Conservation (phyloP, 2,888 invertebrate genomes). For the Ophonus ardosiacus region DNA sequence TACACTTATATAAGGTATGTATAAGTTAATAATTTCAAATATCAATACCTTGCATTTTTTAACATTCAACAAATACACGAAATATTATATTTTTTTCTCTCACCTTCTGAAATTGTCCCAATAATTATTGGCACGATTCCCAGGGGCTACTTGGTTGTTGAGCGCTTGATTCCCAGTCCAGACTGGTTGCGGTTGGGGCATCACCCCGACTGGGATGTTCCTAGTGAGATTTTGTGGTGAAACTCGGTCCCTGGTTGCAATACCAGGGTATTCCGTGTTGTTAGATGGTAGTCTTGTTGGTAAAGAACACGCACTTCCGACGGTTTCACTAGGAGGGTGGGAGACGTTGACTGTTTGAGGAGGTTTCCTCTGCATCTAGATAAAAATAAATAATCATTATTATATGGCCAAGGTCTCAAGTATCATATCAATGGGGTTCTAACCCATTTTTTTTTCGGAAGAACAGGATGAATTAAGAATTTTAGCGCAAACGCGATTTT, state of each 20-base stretch:
- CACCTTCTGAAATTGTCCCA: slow-evolving; percentile 97
- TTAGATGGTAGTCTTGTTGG: slow-evolving; percentile 48
- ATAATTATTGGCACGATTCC: slow-evolving; percentile 94
- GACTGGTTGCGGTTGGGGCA: slow-evolving; percentile 72
- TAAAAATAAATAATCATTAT: background rate
- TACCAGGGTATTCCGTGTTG: slow-evolving; percentile 57
- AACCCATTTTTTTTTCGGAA: no score
- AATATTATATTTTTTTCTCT: slow-evolving; percentile 67
- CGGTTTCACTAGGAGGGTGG: slow-evolving; percentile 55
- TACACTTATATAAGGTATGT: no score
- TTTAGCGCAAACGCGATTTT: no score
- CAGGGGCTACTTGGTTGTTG: slow-evolving; percentile 94
- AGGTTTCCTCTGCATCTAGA: slow-evolving; percentile 58
- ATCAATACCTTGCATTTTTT: no score
- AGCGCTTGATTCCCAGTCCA: slow-evolving; percentile 79
- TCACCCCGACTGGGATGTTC: slow-evolving; percentile 71
- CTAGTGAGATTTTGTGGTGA: slow-evolving; percentile 68
- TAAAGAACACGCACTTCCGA: slow-evolving; percentile 47
- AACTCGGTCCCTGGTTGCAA: slow-evolving; percentile 61
- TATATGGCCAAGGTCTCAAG: no score
- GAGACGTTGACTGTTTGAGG: slow-evolving; percentile 52
- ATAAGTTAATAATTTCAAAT: no score
- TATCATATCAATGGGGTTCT: no score
- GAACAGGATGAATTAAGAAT: no score
- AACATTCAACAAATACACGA: no score